Evolutionary conservation across 2,888 invertebrate genomes (phyloP).

Genomic region (Hedya salicella): DNA sequence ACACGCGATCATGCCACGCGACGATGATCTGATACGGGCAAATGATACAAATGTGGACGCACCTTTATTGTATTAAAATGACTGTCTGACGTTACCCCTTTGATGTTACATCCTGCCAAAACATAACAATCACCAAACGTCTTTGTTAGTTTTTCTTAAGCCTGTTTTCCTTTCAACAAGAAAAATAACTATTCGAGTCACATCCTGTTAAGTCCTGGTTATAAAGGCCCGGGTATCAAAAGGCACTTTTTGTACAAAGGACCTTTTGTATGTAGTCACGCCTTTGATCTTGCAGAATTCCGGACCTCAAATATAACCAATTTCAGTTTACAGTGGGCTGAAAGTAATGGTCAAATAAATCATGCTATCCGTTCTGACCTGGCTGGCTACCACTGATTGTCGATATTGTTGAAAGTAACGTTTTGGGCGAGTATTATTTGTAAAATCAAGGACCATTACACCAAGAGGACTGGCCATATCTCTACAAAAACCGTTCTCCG

Average conservation of each 20-base stretch:
- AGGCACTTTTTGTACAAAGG: constrained; percentile 29
- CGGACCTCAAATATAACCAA: constrained; percentile 38
- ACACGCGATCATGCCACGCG: too few species aligned
- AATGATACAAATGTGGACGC: too few species aligned
- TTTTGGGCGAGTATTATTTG: too few species aligned
- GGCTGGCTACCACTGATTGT: constrained; percentile 5
- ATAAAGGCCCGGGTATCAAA: constrained; percentile 20
- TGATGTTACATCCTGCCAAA: neutral
- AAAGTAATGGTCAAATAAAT: constrained; percentile 42
- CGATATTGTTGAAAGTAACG: neutral
- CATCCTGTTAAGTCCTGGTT: constrained; percentile 10
- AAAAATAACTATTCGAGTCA: neutral
- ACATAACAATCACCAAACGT: neutral
- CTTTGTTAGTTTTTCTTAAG: neutral
- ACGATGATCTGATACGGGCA: too few species aligned
- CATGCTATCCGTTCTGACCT: constrained; percentile 24
- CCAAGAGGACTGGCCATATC: too few species aligned
- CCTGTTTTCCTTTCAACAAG: neutral
- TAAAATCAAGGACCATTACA: too few species aligned
- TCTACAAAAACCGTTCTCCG: too few species aligned
- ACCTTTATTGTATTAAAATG: too few species aligned
- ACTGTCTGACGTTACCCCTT: too few species aligned
- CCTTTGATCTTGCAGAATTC: constrained; percentile 34
- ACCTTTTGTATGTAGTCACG: constrained; percentile 20
- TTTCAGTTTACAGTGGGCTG: constrained; percentile 27